phyloP scores from a whole-genome alignment of 2,113 vertebrate species.

The Dendropsophus ebraccatus region DNA sequence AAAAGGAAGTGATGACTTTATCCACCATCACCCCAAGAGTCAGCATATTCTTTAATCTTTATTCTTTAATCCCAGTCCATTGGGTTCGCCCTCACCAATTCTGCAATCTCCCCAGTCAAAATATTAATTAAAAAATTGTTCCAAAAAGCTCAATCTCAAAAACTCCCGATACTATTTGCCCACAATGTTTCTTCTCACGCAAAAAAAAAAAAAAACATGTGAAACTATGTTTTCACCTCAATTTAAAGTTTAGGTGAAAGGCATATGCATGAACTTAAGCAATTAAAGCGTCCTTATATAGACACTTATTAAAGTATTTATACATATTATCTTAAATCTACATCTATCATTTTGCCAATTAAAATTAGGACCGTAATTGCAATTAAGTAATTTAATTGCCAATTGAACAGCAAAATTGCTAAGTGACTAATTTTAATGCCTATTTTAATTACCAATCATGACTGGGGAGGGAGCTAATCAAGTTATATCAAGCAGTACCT shows the following conservation, averaged over 20 bases:
- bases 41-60: not conserved
- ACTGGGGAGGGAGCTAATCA: constrained; percentile 89
- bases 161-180: not conserved
- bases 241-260: constrained; percentile 85
- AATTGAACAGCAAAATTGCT: constrained; percentile 96
- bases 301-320: constrained; percentile 89
- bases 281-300: constrained; percentile 90
- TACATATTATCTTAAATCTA: constrained; percentile 90
- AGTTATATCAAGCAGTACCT: constrained; percentile 84
- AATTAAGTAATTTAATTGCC: constrained; percentile 98
- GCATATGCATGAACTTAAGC: constrained; percentile 86
- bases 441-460: constrained; percentile 97
- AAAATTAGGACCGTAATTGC: constrained; percentile 93
- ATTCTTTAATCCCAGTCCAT: not conserved
- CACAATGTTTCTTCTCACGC: not conserved
- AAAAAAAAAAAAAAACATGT: not conserved
- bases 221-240: constrained; percentile 82
- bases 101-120: not conserved
- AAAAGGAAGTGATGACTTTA: not conserved
- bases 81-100: not conserved
- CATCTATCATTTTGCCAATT: constrained; percentile 92
- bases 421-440: constrained; percentile 94
- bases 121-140: not conserved
- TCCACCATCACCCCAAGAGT: not conserved
- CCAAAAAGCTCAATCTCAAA: not conserved